These are phyloP conservation scores for Chaetodon trifasciatus DNA, from an alignment of 2,797 vertebrate genomes.

Conservation along the genomic window DNA sequence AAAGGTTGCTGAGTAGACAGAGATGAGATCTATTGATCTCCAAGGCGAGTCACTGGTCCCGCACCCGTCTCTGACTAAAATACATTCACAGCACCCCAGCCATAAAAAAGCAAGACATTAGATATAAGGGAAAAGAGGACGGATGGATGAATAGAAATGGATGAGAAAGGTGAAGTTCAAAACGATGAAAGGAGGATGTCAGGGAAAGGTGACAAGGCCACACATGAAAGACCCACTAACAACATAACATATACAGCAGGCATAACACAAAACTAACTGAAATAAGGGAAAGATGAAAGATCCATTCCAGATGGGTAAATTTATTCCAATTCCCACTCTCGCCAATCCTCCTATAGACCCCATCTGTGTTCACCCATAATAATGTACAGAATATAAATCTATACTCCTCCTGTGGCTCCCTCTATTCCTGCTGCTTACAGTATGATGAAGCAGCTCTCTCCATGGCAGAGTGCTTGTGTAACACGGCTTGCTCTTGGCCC, in stretches of 20 bases:
- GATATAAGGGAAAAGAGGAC: background rate
- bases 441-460: conserved; percentile 63
- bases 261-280: conserved; percentile 6
- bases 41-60: conserved; percentile 7
- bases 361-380: conserved; percentile 36
- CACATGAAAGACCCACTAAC: background rate
- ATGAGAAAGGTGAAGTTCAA: background rate
- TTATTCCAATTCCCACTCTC: conserved; percentile 16
- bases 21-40: conserved; percentile 31
- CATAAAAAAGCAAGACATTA: conserved; percentile 27
- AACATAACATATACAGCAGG: conserved; percentile 4
- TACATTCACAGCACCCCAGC: background rate
- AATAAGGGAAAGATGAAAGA: conserved; percentile 16
- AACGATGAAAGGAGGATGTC: conserved; percentile 13
- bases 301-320: conserved; percentile 21
- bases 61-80: conserved; percentile 4
- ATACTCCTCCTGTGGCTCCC: conserved; percentile 20
- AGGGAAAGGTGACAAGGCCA: conserved; percentile 11
- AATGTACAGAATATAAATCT: conserved; percentile 61
- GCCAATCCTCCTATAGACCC: conserved; percentile 11
- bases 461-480: conserved; percentile 55
- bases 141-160: conserved; percentile 8
- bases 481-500: conserved; percentile 48
- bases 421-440: conserved; percentile 40
- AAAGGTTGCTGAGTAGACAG: conserved; percentile 13